Conservation (phyloP, 2,888 invertebrate species). For the Odiellus spinosus region DNA sequence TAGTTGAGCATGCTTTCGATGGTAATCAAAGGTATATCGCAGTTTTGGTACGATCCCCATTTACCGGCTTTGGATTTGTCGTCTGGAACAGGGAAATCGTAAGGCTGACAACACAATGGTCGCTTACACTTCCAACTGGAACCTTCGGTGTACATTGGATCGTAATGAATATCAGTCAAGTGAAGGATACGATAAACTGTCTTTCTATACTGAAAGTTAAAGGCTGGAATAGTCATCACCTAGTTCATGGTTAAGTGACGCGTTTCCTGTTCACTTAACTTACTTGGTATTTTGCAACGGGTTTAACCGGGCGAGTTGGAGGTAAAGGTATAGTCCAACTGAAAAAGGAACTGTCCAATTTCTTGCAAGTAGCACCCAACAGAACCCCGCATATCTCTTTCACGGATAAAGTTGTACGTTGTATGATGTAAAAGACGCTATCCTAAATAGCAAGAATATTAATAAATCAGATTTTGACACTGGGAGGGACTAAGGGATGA, state of each 20-base stretch:
- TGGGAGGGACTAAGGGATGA: no score
- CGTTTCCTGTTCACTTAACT: no score
- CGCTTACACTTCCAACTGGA: constrained; percentile 53
- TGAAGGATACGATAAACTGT: constrained; percentile 38
- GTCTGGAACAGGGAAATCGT: constrained; percentile 31
- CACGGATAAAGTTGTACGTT: constrained; percentile 10
- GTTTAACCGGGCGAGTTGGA: no score
- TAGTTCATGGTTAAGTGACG: no score
- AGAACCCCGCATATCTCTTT: constrained; percentile 19
- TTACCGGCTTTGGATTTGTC: constrained; percentile 41
- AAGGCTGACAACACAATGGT: constrained; percentile 57
- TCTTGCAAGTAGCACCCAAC: constrained; percentile 15
- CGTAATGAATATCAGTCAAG: constrained; percentile 61
- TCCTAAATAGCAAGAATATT: constrained; percentile 17
- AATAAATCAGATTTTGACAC: no score
- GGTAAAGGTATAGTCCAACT: no score
- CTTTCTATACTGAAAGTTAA: constrained; percentile 10
- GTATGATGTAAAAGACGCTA: constrained; percentile 17
- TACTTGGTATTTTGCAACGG: no score
- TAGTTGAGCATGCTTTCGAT: constrained; percentile 48
- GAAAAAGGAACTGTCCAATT: no score
- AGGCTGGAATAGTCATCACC: no score
- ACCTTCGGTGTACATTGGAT: constrained; percentile 50
- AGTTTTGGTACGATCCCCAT: constrained; percentile 65
- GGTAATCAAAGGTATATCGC: constrained; percentile 56